Evolutionary conservation across 1,140 invertebrate genomes (phyloP).

Genomic region (Andricus grossulariae): DNA sequence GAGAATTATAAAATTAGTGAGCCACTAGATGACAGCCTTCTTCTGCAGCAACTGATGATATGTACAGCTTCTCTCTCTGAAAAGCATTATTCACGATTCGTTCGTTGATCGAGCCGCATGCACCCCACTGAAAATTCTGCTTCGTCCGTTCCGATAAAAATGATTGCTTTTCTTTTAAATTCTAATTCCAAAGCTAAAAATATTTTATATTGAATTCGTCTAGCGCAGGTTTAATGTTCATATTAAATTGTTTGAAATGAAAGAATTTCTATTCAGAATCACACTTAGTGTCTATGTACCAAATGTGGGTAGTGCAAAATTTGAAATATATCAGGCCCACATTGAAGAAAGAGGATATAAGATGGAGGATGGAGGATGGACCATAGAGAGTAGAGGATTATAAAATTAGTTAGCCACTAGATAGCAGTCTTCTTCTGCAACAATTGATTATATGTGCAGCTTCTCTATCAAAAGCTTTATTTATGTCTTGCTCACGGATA

Average conservation of each 20-base stretch:
- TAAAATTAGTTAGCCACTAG: constrained; percentile 1
- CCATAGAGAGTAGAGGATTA: neutral
- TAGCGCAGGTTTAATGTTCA: no score
- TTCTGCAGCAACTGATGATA: neutral
- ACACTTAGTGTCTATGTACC: no score
- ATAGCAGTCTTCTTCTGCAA: neutral
- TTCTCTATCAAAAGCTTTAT: neutral
- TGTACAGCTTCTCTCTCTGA: neutral
- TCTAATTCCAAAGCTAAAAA: no score
- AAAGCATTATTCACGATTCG: neutral
- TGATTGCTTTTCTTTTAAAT: neutral
- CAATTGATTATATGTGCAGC: neutral
- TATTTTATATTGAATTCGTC: no score
- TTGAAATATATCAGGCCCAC: no score
- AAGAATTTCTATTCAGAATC: no score
- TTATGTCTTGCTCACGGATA: neutral
- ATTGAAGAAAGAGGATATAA: no score
- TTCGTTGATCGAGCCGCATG: neutral
- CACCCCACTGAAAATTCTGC: neutral
- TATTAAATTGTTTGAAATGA: no score
- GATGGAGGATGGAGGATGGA: no score
- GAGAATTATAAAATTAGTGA: neutral
- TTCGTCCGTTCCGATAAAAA: neutral
- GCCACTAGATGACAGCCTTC: neutral
- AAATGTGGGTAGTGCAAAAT: no score